phyloP scores from a whole-genome alignment of 1,140 invertebrate species.

The Yoshiicerus persimilis region DNA sequence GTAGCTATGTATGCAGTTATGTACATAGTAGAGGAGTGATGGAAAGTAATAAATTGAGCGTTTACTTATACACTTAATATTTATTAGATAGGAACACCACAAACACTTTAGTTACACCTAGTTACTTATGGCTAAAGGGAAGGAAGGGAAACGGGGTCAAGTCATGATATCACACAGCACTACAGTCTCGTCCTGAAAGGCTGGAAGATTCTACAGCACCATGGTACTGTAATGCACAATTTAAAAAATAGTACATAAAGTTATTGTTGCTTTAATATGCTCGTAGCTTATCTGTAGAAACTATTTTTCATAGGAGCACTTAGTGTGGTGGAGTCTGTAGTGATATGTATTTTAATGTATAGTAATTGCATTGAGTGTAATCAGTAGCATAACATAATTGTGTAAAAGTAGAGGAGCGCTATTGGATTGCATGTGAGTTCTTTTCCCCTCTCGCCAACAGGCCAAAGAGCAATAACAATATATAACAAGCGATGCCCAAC shows the following conservation, averaged over 20 bases:
- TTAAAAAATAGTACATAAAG: neutral
- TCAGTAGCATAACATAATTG: neutral
- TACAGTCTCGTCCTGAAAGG: neutral
- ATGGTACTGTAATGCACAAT: neutral
- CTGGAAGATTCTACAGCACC: neutral
- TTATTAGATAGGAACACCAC: neutral
- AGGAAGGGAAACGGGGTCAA: neutral
- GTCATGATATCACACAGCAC: neutral
- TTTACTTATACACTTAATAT: neutral
- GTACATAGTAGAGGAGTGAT: neutral
- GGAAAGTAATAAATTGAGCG: neutral
- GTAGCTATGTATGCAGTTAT: neutral
- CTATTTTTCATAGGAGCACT: too few relatives aligned
- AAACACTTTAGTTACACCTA: neutral
- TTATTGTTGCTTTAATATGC: neutral
- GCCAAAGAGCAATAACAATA: slow-evolving; percentile 22
- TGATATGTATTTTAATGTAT: neutral
- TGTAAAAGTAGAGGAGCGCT: neutral
- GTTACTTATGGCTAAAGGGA: neutral
- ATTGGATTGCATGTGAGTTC: slow-evolving; percentile 2
- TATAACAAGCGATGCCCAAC: slow-evolving; percentile 14
- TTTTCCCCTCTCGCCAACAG: neutral
- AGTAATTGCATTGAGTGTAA: neutral
- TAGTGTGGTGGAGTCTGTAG: too few relatives aligned
- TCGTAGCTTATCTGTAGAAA: too few relatives aligned